phyloP scores from a whole-genome alignment of 1,140 invertebrate genomes.

The Druon quercuslanigerum region DNA sequence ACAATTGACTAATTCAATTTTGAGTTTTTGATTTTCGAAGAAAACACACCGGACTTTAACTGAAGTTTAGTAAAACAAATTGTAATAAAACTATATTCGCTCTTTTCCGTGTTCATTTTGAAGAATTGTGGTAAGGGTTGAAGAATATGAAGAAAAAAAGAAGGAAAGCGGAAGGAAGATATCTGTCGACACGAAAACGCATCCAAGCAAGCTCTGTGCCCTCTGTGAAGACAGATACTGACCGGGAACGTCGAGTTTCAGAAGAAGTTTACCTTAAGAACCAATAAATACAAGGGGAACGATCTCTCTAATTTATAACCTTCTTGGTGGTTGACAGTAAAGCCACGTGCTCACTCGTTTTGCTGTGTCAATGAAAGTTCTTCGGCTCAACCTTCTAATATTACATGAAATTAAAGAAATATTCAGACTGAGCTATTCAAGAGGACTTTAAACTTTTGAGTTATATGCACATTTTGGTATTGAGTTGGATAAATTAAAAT shows the following conservation, averaged over 20 bases:
- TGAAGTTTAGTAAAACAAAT: too few species aligned
- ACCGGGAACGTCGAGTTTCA: neutral
- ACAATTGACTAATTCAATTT: too few species aligned
- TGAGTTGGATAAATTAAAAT: too few species aligned
- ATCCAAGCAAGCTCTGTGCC: conserved; percentile 11
- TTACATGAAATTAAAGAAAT: too few species aligned
- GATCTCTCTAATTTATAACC: conserved; percentile 9
- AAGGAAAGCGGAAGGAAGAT: conserved; percentile 16
- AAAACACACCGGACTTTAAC: too few species aligned
- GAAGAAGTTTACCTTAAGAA: conserved; percentile 24
- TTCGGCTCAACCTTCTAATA: neutral
- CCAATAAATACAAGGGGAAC: conserved; percentile 13
- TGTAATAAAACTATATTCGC: too few species aligned
- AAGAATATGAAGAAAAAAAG: neutral
- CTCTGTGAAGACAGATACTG: conserved; percentile 21
- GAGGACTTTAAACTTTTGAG: too few species aligned
- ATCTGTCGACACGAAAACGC: conserved; percentile 3
- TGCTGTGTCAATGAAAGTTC: neutral
- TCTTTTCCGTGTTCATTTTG: neutral
- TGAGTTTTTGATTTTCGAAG: too few species aligned
- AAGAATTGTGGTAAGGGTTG: neutral
- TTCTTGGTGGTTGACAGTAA: neutral
- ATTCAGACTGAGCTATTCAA: too few species aligned
- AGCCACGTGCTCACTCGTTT: conserved; percentile 3
- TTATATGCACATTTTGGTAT: too few species aligned